Percentiles rank a stretch among this genome's conserved stretches.
Evolutionary conservation across 2,888 invertebrate species (phyloP).

Genomic region (Margaritifera margaritifera): DNA sequence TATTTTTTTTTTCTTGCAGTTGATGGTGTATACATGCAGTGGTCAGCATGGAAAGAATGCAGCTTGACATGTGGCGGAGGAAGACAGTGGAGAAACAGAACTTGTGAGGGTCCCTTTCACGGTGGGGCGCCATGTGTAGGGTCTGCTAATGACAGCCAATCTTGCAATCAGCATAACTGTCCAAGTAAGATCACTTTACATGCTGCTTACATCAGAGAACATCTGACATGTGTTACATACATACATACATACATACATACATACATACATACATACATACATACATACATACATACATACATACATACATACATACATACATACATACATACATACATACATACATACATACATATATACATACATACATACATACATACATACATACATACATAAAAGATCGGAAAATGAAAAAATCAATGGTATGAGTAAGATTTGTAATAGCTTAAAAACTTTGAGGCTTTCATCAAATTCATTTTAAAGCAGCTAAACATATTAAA

Average conservation of each 20-base stretch:
- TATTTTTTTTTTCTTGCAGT: slow-evolving; percentile 22
- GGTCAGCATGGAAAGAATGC: slow-evolving; percentile 61
- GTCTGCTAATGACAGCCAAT: slow-evolving; percentile 34
- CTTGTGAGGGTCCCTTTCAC: slow-evolving; percentile 51
- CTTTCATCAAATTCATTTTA: no score
- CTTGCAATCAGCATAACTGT: slow-evolving; percentile 56
- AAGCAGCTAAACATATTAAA: no score
- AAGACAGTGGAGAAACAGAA: slow-evolving; percentile 46
- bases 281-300: no score
- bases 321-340: no score
- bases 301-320: no score
- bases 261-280: not conserved
- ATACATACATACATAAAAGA: no score
- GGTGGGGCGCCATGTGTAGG: slow-evolving; percentile 54
- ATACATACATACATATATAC: no score
- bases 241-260: not conserved
- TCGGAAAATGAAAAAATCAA: no score
- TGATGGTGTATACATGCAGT: slow-evolving; percentile 49
- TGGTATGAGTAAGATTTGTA: no score
- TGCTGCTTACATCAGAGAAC: not conserved
- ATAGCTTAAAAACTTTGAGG: no score
- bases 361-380: no score
- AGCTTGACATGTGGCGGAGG: slow-evolving; percentile 61
- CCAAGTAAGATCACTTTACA: slow-evolving; percentile 45
- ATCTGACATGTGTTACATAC: not conserved